These are phyloP conservation scores for Aythya baeri DNA, from an alignment of 2,113 vertebrate species.

Conservation along the genomic window DNA sequence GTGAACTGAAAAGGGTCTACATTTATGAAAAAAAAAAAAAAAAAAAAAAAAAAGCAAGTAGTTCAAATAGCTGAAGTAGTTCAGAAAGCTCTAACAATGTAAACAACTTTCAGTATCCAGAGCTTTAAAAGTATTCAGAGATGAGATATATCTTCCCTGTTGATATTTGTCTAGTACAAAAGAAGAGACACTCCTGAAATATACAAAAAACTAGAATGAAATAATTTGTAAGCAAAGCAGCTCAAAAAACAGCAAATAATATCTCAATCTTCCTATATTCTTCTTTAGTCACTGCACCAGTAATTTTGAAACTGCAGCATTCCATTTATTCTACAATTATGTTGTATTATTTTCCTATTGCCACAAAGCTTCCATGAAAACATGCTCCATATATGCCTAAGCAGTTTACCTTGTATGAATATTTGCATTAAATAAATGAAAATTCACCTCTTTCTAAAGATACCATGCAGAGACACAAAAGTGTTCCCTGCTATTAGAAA, in stretches of 20 bases:
- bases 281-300: slow-evolving; percentile 58
- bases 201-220: slow-evolving; percentile 63
- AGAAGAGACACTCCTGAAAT: slow-evolving; percentile 62
- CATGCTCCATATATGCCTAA: slow-evolving; percentile 70
- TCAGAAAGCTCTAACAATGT: slow-evolving; percentile 22
- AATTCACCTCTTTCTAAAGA: slow-evolving; percentile 74
- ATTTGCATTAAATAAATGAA: slow-evolving; percentile 84
- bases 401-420: slow-evolving; percentile 77
- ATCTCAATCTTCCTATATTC: slow-evolving; percentile 49
- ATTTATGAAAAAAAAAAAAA: not conserved
- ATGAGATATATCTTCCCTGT: not conserved
- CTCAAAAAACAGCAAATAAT: slow-evolving; percentile 54
- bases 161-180: slow-evolving; percentile 60
- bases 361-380: slow-evolving; percentile 73
- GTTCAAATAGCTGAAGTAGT: slow-evolving; percentile 15
- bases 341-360: slow-evolving; percentile 78
- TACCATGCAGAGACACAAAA: slow-evolving; percentile 75
- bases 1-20: not conserved
- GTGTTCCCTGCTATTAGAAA: slow-evolving; percentile 78
- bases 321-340: slow-evolving; percentile 80
- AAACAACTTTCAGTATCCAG: slow-evolving; percentile 48
- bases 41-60: not conserved
- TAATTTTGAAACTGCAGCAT: slow-evolving; percentile 72
- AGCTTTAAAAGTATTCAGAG: slow-evolving; percentile 30
- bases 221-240: slow-evolving; percentile 63